Base-by-base conservation (phyloP, 1,140 invertebrate species). In the Rhyzopertha dominica region DNA sequence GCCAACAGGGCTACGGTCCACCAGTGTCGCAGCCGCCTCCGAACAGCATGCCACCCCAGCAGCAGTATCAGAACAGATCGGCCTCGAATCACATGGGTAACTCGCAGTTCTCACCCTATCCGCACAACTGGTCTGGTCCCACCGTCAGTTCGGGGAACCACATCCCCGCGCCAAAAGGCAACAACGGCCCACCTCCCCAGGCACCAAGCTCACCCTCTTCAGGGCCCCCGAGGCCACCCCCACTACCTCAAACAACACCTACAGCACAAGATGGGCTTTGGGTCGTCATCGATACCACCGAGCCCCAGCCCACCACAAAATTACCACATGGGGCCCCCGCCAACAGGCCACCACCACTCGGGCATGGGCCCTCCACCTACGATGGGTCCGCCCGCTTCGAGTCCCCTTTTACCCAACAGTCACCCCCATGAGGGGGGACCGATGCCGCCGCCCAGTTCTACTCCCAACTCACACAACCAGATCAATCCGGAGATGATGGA, bases 161-260 rank as follows among this genome's bases (percentile, higher is more conserved):
- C 30, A 20, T 55, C 18, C 18, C 51, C 16, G 25, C 40, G 1
- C 32, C 39, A 22, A 17, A 20, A 18, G 46, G 23, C 7, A 35
- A 26, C n/a, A n/a, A n/a, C n/a, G n/a, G n/a, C n/a, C 10, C 22
- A 26, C 38, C 38, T 23, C 46, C 46, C 25, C 17, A 28, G 2
- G 39, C 38, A 14, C 46, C 46, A 23, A 48, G 24, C 31, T 48
- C 46, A 13, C 46, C 46, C 4, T 41, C 37, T 12, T n/a, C n/a
- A 34, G 66, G 63, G 17, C 54, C 61, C n/a, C 64, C 65, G 12
- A 61, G 74, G 12, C 65, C 73, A 35, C 74, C 71, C 5, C 68
- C 72, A 77, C 65, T 82, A 83, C 72, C 68, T 84, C 58, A 81
- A 82, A 61, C 80, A 82, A 53, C 81, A 84, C 69, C 68, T 77